Conservation (phyloP, 2,888 invertebrate species). For the Caenorhabditis becei region DNA sequence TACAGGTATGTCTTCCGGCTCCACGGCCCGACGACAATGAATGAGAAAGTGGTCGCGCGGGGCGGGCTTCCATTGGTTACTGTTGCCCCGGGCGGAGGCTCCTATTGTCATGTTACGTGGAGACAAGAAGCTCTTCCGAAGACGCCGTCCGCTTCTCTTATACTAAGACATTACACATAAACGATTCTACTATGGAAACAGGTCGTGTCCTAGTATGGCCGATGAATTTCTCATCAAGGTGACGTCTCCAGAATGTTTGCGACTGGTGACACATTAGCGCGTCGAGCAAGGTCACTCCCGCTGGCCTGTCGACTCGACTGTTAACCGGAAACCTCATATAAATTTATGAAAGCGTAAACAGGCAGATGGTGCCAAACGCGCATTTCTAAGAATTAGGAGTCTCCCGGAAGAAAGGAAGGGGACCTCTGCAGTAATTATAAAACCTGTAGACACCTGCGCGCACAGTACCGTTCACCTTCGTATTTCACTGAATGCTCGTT, state of each 20-base stretch:
- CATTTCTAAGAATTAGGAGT: neutral
- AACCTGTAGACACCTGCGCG: slow-evolving; percentile 1
- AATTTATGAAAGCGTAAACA: slow-evolving; percentile 8
- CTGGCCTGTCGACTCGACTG: neutral
- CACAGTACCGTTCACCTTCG: neutral
- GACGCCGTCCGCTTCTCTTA: neutral
- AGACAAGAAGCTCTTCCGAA: slow-evolving; percentile 1
- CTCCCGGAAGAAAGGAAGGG: neutral
- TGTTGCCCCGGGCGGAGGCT: slow-evolving; percentile 44
- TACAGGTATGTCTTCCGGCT: slow-evolving; percentile 42
- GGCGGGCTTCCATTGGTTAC: slow-evolving; percentile 57
- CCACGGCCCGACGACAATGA: neutral
- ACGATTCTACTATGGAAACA: slow-evolving; percentile 51
- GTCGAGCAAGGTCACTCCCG: neutral
- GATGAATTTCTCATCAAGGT: slow-evolving; percentile 56
- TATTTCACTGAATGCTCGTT: slow-evolving; percentile 15
- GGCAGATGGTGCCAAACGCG: slow-evolving; percentile 8
- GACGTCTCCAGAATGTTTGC: neutral
- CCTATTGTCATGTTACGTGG: slow-evolving; percentile 29
- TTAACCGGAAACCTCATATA: slow-evolving; percentile 14
- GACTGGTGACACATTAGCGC: neutral
- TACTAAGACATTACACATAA: slow-evolving; percentile 24
- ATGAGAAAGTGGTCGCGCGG: neutral
- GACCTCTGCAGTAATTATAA: neutral
- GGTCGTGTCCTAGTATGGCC: slow-evolving; percentile 24